These are phyloP conservation scores for Periophthalmodon schlosseri DNA, from an alignment of 2,113 vertebrate genomes.

Conservation along the genomic window DNA sequence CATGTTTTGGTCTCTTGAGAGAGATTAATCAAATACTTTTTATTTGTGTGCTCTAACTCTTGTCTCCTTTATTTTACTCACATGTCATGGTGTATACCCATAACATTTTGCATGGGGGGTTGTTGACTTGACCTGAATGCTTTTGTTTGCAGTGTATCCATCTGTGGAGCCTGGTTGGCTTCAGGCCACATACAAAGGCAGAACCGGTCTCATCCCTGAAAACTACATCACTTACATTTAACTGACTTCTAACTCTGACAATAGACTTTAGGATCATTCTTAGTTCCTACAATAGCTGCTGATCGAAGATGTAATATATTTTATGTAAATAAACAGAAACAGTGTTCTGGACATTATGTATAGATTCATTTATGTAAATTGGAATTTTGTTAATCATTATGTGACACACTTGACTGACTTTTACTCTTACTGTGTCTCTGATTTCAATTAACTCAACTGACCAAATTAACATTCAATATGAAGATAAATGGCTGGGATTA, in stretches of 20 bases:
- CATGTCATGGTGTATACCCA: neutral
- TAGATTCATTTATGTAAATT: slow-evolving; percentile 36
- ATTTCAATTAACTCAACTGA: slow-evolving; percentile 8
- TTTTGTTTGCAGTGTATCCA: slow-evolving; percentile 83
- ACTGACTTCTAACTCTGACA: slow-evolving; percentile 12
- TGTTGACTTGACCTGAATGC: slow-evolving; percentile 3
- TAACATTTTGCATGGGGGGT: neutral
- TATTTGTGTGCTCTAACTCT: neutral
- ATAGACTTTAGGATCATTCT: slow-evolving; percentile 19
- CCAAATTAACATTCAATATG: slow-evolving; percentile 18
- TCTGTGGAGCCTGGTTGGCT: slow-evolving; percentile 98
- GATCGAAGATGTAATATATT: slow-evolving; percentile 41
- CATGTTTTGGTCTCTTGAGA: neutral
- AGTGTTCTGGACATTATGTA: slow-evolving; percentile 26
- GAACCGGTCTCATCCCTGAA: slow-evolving; percentile 94
- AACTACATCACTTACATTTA: slow-evolving; percentile 88
- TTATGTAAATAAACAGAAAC: slow-evolving; percentile 45
- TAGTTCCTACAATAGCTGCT: slow-evolving; percentile 28
- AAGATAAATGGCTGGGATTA: slow-evolving; percentile 18
- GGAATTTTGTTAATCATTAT: slow-evolving; percentile 24
- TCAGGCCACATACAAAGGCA: slow-evolving; percentile 94
- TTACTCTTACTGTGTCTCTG: neutral
- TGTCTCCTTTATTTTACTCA: neutral
- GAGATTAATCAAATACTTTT: neutral
- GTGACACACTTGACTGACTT: slow-evolving; percentile 16